A percentile compares a stretch with the other conserved stretches of the same genome.
phyloP scores from a whole-genome alignment of 35 echinoderm and acorn worm species.

The Amphiura filiformis region DNA sequence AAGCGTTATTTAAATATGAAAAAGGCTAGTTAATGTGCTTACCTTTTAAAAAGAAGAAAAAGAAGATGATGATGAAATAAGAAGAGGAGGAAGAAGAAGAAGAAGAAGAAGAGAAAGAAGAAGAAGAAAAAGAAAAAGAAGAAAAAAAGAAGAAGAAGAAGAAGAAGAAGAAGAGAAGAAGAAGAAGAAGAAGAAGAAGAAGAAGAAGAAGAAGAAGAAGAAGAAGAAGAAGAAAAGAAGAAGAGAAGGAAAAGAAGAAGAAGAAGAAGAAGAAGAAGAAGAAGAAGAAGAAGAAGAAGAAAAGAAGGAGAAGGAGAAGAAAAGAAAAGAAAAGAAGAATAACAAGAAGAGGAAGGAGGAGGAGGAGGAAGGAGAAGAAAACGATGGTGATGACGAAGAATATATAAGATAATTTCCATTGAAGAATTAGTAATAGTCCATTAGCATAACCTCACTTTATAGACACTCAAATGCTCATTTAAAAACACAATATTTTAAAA shows the following conservation, averaged over 20 bases:
- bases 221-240: not conserved
- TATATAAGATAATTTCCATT: too few relatives aligned
- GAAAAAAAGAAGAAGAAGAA: not conserved
- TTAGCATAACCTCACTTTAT: too few relatives aligned
- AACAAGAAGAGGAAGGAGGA: too few relatives aligned
- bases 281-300: not conserved
- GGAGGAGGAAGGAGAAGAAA: not conserved
- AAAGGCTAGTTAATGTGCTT: too few relatives aligned
- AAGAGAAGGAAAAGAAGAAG: conserved; percentile 7
- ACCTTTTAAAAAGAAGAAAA: too few relatives aligned
- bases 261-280: not conserved
- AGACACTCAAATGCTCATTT: too few relatives aligned
- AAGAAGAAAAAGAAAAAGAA: not conserved
- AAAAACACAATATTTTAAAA: too few relatives aligned
- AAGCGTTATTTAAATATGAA: too few relatives aligned
- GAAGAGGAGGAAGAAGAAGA: not conserved
- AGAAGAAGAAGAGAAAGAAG: not conserved
- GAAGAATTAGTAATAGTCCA: too few relatives aligned
- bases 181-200: not conserved
- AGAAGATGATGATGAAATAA: too few relatives aligned
- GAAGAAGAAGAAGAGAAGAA: not conserved
- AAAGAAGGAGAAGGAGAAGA: not conserved
- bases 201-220: not conserved
- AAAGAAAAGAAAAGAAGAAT: conserved; percentile 5
- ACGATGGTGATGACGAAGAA: not conserved